phyloP scores from a whole-genome alignment of 2,797 vertebrate genomes.

The Corythornis leucogaster region DNA sequence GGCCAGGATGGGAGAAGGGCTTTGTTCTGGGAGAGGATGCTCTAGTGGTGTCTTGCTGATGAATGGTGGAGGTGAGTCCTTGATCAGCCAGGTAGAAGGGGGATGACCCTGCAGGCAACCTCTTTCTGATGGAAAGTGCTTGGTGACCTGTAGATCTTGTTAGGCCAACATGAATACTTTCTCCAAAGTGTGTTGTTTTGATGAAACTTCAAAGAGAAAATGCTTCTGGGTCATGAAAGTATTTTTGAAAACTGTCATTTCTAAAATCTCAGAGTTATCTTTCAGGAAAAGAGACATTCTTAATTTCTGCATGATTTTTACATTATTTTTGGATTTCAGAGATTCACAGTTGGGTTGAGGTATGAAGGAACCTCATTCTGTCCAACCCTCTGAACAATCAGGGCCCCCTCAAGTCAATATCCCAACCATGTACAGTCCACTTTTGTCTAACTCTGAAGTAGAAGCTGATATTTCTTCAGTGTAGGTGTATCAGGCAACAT shows the following conservation, averaged over 20 bases:
- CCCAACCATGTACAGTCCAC: background rate
- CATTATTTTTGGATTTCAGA: background rate
- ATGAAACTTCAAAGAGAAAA: background rate
- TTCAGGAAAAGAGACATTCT: background rate
- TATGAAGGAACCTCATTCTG: background rate
- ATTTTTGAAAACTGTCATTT: background rate
- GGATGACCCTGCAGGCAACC: background rate
- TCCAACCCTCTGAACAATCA: background rate
- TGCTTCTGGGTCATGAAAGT: background rate
- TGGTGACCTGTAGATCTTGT: background rate
- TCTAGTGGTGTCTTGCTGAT: background rate
- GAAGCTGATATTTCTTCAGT: background rate
- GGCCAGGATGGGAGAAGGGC: background rate
- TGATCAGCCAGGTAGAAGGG: background rate
- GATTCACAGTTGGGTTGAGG: background rate
- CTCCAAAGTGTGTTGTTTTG: rapidly evolving
- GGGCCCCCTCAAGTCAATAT: background rate
- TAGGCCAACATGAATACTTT: background rate
- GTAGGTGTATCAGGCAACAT: background rate
- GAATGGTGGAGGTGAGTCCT: background rate
- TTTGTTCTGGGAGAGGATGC: background rate
- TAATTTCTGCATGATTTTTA: background rate
- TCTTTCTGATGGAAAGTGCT: background rate
- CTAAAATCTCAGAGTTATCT: background rate
- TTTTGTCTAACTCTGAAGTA: background rate